Evolutionary conservation across 2,797 vertebrate species (phyloP), one percentile per base, ranked within the genome.

Genomic region (Protosalanx chinensis): DNA sequence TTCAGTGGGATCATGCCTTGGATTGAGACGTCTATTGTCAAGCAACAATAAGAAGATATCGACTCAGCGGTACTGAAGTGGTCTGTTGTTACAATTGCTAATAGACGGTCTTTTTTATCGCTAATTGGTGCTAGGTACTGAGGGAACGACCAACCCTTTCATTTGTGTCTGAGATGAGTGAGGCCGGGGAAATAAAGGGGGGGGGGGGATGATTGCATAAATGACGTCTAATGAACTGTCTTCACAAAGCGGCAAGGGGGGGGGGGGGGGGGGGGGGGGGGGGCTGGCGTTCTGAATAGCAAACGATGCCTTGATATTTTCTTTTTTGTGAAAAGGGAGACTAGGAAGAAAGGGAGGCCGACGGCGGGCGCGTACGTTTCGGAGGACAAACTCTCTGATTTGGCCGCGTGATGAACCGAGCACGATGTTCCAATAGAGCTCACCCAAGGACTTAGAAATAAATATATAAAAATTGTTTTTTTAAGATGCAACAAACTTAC

Each of bases 21-120:
- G 16, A 64, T 72, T 82, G 74, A 81, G 74, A 67, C 82, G 32
- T 64, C 30, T 72, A 62, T 64, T 72, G 68, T 51, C 64, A 67
- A 15, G 68, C 37, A 72, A 70, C 57, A 69, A 71, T 62, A 56
- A 33, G 27, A 66, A 30, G 72, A 63, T 74, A 72, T 67, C 46
- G 37, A 71, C 63, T 41, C 46, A 30, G 35, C 1, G 15, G 58
- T 64, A 72, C 76, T 78, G 23, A 69, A 30, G 67, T 51, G 64
- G 56, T 64, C 35, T 37, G 29, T 71, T 51, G 16, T 57, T 63
- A 8, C 20, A 60, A 69, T 60, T 29, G 57, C 56, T 61, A 27
- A 66, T 56, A 29, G 12, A 56, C 37, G 23, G 8, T 67, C 18
- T 79, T 68, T 27, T 74, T 75, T 61, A 76, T 37, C 49, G 35